Percentiles rank a stretch among this genome's conserved stretches.
Conservation (phyloP, 2,113 vertebrate species). For the Calyptommatus sinebrachiatus region DNA sequence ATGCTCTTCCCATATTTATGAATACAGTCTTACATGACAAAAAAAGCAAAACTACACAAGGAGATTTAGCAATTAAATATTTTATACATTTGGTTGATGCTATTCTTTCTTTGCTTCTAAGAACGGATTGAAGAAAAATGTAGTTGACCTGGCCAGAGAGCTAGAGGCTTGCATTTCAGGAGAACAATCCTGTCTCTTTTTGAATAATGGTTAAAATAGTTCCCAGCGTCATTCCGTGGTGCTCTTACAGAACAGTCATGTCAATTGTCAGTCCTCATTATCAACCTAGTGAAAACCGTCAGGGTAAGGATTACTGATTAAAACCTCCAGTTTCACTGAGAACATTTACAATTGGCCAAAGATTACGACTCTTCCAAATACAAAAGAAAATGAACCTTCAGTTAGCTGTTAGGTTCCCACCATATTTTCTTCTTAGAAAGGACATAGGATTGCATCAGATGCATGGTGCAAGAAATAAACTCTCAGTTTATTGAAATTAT, state of each 20-base stretch:
- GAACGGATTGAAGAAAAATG: slow-evolving; percentile 3
- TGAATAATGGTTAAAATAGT: slow-evolving; percentile 14
- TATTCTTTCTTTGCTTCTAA: background rate
- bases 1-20: background rate
- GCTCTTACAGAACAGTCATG: background rate
- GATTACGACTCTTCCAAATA: slow-evolving; percentile 10
- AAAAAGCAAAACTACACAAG: background rate
- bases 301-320: slow-evolving; percentile 34
- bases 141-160: slow-evolving; percentile 14
- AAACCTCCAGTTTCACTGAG: slow-evolving; percentile 38
- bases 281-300: slow-evolving; percentile 26
- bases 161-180: slow-evolving; percentile 26
- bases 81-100: background rate
- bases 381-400: slow-evolving; percentile 39
- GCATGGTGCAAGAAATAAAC: background rate
- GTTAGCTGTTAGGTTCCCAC: slow-evolving; percentile 24
- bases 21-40: background rate
- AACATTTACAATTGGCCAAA: background rate
- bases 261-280: slow-evolving; percentile 22
- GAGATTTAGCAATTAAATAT: background rate
- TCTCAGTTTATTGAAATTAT: background rate
- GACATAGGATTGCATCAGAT: background rate
- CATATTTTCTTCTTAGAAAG: slow-evolving; percentile 25
- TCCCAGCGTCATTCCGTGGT: slow-evolving; percentile 3
- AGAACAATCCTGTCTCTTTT: background rate